These are phyloP conservation scores for Strix uralensis DNA, from an alignment of 2,113 vertebrate species.

Conservation along the genomic window DNA sequence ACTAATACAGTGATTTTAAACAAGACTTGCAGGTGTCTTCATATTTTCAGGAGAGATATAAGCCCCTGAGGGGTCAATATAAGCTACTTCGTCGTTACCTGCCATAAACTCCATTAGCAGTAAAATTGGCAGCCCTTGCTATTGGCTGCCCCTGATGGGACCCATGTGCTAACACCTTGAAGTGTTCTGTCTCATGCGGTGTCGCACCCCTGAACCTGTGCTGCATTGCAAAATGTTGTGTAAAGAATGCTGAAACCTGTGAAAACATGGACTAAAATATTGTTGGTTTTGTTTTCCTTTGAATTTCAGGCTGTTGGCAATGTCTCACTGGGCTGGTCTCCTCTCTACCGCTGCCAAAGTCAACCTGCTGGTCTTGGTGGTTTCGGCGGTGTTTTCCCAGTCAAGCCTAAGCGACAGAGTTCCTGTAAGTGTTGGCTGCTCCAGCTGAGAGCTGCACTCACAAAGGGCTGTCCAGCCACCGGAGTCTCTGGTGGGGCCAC, in stretches of 20 bases:
- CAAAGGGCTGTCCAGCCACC: not conserved
- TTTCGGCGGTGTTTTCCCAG: not conserved
- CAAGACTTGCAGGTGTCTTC: not conserved
- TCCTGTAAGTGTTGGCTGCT: slow-evolving; percentile 31
- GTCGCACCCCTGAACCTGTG: not conserved
- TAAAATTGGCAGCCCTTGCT: not conserved
- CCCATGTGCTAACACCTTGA: rapidly evolving
- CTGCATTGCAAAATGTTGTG: not conserved
- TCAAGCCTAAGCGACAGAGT: slow-evolving; percentile 4
- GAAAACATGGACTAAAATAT: not conserved
- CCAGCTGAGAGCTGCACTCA: rapidly evolving
- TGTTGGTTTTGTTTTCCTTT: not conserved
- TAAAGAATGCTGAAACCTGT: not conserved
- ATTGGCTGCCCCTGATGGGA: not conserved
- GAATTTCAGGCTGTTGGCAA: slow-evolving; percentile 43
- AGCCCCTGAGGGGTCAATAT: not conserved
- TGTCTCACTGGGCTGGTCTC: not conserved
- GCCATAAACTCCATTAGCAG: not conserved
- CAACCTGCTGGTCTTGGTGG: slow-evolving; percentile 36
- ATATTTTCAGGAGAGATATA: not conserved
- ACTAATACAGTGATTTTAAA: not conserved
- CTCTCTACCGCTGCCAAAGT: not conserved
- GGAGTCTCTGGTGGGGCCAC: too few relatives aligned
- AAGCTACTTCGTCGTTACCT: not conserved
- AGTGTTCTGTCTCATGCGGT: not conserved